Conservation (phyloP, 2,797 vertebrate species). For the Bufotes viridis region DNA sequence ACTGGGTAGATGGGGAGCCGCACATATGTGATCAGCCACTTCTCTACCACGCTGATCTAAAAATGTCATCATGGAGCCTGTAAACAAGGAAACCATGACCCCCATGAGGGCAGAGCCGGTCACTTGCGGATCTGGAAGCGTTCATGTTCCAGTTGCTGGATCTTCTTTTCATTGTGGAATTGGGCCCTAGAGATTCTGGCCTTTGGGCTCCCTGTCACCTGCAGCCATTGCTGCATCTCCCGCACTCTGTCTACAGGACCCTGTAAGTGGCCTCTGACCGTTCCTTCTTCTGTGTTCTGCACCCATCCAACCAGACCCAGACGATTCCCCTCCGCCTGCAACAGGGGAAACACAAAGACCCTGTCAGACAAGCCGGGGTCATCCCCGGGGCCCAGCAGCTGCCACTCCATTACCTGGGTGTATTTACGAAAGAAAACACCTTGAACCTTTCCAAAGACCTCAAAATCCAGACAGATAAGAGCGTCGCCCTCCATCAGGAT, state of each 20-base stretch:
- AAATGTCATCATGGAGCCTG: not conserved
- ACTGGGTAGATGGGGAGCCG: too few relatives aligned
- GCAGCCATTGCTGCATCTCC: slow-evolving; percentile 90
- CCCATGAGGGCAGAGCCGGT: not conserved
- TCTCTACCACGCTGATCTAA: not conserved
- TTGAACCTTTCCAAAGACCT: slow-evolving; percentile 90
- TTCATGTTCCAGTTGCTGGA: slow-evolving; percentile 77
- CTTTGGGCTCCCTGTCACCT: slow-evolving; percentile 87
- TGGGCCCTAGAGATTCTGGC: slow-evolving; percentile 83
- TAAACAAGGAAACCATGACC: not conserved
- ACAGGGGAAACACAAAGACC: slow-evolving; percentile 30
- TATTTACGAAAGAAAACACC: slow-evolving; percentile 96
- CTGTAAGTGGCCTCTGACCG: slow-evolving; percentile 89
- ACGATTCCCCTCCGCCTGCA: slow-evolving; percentile 85
- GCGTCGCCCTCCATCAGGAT: slow-evolving; percentile 79
- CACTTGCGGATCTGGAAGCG: slow-evolving; percentile 83
- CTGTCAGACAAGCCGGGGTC: not conserved
- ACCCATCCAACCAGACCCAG: slow-evolving; percentile 95
- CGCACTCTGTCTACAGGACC: slow-evolving; percentile 79
- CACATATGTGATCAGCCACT: too few relatives aligned
- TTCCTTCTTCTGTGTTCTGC: slow-evolving; percentile 84
- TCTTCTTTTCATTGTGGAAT: slow-evolving; percentile 86
- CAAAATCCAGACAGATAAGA: slow-evolving; percentile 89
- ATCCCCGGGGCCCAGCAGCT: too few relatives aligned
- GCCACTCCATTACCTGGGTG: slow-evolving; percentile 80